These are phyloP conservation scores for Danio choprae DNA, from an alignment of 2,797 vertebrate genomes.

Conservation along the genomic window DNA sequence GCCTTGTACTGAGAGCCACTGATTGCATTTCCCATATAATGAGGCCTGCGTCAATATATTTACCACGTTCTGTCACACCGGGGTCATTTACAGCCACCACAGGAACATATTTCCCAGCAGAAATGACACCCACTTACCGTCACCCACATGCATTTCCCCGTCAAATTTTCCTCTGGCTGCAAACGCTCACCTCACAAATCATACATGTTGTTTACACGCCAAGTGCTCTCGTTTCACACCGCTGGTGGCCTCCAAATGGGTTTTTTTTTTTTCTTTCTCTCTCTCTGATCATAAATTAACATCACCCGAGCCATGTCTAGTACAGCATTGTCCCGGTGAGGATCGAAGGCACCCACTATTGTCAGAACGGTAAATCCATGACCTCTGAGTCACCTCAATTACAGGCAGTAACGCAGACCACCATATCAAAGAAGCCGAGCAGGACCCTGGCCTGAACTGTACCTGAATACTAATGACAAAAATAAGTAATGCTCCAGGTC, in stretches of 20 bases:
- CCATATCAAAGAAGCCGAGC: neutral
- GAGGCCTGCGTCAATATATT: neutral
- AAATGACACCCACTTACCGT: conserved; percentile 28
- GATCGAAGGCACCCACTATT: conserved; percentile 22
- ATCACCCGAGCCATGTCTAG: conserved; percentile 19
- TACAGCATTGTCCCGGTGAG: neutral
- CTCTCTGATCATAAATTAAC: conserved; percentile 53
- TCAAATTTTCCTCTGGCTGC: neutral
- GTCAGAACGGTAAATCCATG: conserved; percentile 51
- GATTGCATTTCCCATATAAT: conserved; percentile 9
- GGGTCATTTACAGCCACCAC: conserved; percentile 1
- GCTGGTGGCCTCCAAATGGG: conserved; percentile 51
- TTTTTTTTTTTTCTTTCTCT: conserved; percentile 49
- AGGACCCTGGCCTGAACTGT: neutral
- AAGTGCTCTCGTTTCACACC: conserved; percentile 21
- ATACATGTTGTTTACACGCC: conserved; percentile 38
- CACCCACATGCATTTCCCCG: conserved; percentile 20
- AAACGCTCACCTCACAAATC: conserved; percentile 42
- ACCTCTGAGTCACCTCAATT: conserved; percentile 48
- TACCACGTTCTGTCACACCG: neutral
- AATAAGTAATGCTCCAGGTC: neutral
- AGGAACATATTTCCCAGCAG: conserved; percentile 27
- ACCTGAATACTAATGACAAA: conserved; percentile 40
- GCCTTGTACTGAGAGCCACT: conserved; percentile 16
- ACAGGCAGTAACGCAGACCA: conserved; percentile 20